Evolutionary conservation across 2,113 vertebrate genomes (phyloP).

Genomic region (Anthoscopus minutus): DNA sequence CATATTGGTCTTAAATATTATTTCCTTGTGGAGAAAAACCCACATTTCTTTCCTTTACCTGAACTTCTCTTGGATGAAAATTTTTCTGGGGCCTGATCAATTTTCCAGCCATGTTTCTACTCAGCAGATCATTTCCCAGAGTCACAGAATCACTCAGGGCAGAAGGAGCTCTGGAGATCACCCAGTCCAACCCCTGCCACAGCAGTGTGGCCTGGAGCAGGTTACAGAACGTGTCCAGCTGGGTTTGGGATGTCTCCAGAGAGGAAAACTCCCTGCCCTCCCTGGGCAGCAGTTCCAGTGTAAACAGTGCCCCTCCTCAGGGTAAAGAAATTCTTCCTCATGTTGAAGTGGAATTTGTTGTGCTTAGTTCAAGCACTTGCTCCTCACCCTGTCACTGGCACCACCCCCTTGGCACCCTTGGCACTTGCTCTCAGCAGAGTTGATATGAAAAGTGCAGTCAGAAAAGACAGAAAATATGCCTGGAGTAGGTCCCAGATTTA

Average conservation of each 20-base stretch:
- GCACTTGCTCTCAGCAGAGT: neutral
- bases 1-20: neutral
- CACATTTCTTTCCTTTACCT: neutral
- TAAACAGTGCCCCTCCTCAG: too few species aligned
- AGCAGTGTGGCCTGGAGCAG: neutral
- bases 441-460: neutral
- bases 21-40: neutral
- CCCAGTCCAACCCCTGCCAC: neutral
- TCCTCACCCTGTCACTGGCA: neutral
- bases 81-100: neutral
- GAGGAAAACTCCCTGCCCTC: neutral
- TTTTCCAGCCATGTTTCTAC: neutral
- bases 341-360: neutral
- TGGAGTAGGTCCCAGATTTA: neutral
- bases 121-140: neutral
- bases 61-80: neutral
- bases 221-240: neutral
- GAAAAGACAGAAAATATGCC: neutral
- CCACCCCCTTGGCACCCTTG: neutral
- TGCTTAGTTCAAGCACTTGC: neutral
- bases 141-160: neutral
- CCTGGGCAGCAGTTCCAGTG: neutral
- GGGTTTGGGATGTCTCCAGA: neutral
- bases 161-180: neutral
- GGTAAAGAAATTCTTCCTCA: neutral